Evolutionary conservation across 1,140 invertebrate species (phyloP).

Genomic region (Drosophila parabipectinata): DNA sequence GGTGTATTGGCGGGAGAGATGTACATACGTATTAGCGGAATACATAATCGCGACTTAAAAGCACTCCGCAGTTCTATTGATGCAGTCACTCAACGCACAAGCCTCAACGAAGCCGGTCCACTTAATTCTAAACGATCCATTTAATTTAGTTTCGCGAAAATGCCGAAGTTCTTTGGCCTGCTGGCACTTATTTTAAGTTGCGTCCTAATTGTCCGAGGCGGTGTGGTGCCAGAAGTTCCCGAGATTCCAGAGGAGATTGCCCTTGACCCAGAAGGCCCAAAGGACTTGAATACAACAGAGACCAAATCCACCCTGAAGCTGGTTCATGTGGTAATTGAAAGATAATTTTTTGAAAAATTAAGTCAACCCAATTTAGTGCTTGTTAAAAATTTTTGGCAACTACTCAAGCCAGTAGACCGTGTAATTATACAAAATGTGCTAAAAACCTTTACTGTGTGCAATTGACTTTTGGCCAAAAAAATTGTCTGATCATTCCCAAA

Average conservation of each 20-base stretch:
- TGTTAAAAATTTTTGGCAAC: slow-evolving; percentile 6
- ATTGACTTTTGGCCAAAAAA: slow-evolving; percentile 14
- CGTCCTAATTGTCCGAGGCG: slow-evolving; percentile 13
- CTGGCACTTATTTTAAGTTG: slow-evolving; percentile 17
- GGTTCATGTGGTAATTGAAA: slow-evolving; percentile 64
- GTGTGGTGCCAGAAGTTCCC: slow-evolving; percentile 30
- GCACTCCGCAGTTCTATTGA: slow-evolving; percentile 51
- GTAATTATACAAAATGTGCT: slow-evolving; percentile 31
- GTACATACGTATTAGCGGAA: slow-evolving; percentile 11
- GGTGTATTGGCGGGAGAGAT: slow-evolving; percentile 3
- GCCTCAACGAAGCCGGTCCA: slow-evolving; percentile 43
- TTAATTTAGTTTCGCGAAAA: slow-evolving; percentile 16
- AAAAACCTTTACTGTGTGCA: not conserved
- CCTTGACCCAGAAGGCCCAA: not conserved
- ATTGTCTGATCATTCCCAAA: not conserved
- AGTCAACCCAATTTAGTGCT: slow-evolving; percentile 11
- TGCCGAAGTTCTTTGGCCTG: slow-evolving; percentile 24
- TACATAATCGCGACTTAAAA: slow-evolving; percentile 71
- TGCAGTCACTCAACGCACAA: slow-evolving; percentile 58
- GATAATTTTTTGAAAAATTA: not conserved
- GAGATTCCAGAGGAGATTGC: not conserved
- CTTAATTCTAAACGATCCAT: slow-evolving; percentile 21
- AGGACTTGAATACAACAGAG: not conserved
- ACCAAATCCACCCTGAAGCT: slow-evolving; percentile 50
- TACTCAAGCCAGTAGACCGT: slow-evolving; percentile 25